A percentile compares a stretch with the other conserved stretches of the same genome.
phyloP scores from a whole-genome alignment of 2,113 vertebrate species.

The Taurulus bubalis region DNA sequence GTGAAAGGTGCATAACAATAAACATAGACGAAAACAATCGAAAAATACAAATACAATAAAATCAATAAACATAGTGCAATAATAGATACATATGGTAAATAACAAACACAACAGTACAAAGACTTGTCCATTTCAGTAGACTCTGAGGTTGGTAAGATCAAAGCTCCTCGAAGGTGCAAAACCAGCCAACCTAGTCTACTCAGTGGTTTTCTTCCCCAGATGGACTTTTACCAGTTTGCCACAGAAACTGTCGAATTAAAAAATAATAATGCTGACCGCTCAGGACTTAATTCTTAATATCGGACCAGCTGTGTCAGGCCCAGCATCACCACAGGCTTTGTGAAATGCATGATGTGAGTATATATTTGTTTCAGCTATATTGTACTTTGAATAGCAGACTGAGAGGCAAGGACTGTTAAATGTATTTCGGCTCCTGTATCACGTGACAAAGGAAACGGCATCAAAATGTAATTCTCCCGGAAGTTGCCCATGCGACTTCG shows the following conservation, averaged over 20 bases:
- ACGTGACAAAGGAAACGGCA: constrained; percentile 69
- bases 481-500: constrained; percentile 80
- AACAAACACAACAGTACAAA: neutral
- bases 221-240: neutral
- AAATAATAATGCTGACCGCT: neutral
- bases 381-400: neutral
- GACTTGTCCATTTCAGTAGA: neutral
- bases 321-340: neutral
- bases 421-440: constrained; percentile 47
- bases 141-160: neutral
- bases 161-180: neutral
- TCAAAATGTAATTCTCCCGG: constrained; percentile 76
- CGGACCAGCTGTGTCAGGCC: neutral
- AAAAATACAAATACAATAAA: too few relatives aligned
- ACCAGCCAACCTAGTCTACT: neutral
- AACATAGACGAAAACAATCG: too few relatives aligned
- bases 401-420: neutral
- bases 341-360: neutral
- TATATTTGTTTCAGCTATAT: neutral
- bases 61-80: too few relatives aligned
- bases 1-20: too few relatives aligned
- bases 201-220: neutral
- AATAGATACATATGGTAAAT: too few relatives aligned
- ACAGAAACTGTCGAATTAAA: too few relatives aligned
- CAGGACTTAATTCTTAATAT: neutral